Percentiles rank a stretch among this genome's conserved stretches.
Evolutionary conservation across 2,797 vertebrate genomes (phyloP).

Genomic region (Hybognathus amarus): DNA sequence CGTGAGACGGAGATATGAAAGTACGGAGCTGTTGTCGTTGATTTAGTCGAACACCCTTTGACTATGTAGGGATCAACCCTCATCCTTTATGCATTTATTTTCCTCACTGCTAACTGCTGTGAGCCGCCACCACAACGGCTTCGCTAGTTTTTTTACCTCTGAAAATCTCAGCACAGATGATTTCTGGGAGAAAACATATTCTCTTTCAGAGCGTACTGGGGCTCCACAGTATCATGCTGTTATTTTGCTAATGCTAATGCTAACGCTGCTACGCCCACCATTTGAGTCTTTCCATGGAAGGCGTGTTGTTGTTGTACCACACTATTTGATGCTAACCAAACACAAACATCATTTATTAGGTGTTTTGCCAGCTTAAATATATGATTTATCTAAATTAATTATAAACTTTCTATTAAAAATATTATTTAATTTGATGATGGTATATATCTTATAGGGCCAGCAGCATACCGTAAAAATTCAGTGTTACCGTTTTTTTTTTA

Average conservation of each 20-base stretch:
- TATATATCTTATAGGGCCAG: neutral
- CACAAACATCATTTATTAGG: neutral
- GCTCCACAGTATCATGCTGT: neutral
- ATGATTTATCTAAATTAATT: neutral
- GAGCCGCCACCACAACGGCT: slow-evolving; percentile 63
- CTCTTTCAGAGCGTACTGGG: neutral
- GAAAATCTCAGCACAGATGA: neutral
- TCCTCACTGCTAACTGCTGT: slow-evolving; percentile 63
- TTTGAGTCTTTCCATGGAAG: neutral
- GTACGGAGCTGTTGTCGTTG: slow-evolving; percentile 81
- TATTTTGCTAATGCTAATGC: slow-evolving; percentile 18
- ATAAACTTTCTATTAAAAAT: neutral
- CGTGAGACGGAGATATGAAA: slow-evolving; percentile 83
- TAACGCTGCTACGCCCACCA: neutral
- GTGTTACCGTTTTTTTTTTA: no score
- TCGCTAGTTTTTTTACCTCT: slow-evolving; percentile 41
- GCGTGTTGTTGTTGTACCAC: neutral
- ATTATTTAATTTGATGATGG: neutral
- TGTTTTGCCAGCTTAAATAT: neutral
- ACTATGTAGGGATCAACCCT: slow-evolving; percentile 70
- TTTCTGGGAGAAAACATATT: neutral
- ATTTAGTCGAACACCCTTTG: slow-evolving; percentile 77
- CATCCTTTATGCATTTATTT: slow-evolving; percentile 68
- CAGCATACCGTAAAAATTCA: no score
- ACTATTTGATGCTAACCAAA: neutral